Conservation (phyloP, 2,888 invertebrate genomes). For the Agrochola circellaris region DNA sequence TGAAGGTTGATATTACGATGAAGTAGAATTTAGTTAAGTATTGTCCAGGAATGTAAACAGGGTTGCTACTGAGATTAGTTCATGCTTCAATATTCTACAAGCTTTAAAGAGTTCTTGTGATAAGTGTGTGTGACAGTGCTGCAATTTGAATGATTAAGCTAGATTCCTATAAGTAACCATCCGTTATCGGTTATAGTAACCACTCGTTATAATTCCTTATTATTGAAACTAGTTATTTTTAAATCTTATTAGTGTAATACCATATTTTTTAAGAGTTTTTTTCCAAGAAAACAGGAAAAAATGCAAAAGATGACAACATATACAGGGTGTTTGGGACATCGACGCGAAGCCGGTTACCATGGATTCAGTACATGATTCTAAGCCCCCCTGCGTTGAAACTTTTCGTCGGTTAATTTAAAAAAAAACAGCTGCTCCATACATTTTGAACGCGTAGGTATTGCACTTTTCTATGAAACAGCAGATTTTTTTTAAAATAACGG, state of each 20-base stretch:
- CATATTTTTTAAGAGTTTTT: not conserved
- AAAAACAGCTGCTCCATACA: too few relatives aligned
- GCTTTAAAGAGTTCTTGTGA: constrained; percentile 2
- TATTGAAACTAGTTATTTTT: not conserved
- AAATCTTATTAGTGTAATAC: not conserved
- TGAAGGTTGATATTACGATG: not conserved
- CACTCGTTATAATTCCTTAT: not conserved
- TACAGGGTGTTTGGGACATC: too few relatives aligned
- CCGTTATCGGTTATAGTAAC: not conserved
- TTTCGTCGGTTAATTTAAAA: too few relatives aligned
- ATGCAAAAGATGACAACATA: not conserved
- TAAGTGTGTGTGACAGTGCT: not conserved
- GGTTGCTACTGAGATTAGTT: constrained; percentile 17
- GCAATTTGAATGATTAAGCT: not conserved
- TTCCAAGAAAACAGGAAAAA: not conserved
- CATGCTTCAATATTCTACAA: constrained; percentile 4
- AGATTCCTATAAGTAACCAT: not conserved
- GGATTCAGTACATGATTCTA: too few relatives aligned
- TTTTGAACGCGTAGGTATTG: too few relatives aligned
- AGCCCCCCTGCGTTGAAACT: too few relatives aligned
- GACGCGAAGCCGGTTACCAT: too few relatives aligned
- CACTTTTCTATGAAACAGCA: too few relatives aligned
- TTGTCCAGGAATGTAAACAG: constrained; percentile 21
- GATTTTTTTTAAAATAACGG: too few relatives aligned
- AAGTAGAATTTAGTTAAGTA: not conserved